Conservation (phyloP, 2,797 vertebrate genomes). For the Cossypha caffra region DNA sequence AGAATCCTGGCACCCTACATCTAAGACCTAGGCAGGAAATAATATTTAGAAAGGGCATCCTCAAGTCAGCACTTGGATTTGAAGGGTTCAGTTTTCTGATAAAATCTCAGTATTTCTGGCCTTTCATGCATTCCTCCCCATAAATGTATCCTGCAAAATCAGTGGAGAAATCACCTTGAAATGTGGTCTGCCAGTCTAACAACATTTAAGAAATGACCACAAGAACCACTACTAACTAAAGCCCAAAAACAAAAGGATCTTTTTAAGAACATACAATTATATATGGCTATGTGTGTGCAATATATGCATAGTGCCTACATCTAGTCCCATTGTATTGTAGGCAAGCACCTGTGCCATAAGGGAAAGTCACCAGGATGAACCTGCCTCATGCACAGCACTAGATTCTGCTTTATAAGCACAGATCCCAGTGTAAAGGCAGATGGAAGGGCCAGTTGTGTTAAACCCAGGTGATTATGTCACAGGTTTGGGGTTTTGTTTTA, state of each 20-base stretch:
- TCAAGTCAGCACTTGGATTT: background rate
- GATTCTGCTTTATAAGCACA: constrained; percentile 14
- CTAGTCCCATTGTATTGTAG: background rate
- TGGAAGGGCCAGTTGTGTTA: constrained; percentile 69
- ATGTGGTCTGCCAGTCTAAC: background rate
- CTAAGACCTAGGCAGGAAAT: background rate
- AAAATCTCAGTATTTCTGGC: background rate
- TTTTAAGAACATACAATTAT: background rate
- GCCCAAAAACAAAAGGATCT: background rate
- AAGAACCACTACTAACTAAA: background rate
- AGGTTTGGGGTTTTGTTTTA: constrained; percentile 37
- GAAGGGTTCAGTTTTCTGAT: background rate
- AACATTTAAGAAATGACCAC: background rate
- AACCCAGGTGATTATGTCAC: constrained; percentile 70
- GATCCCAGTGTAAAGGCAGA: constrained; percentile 65
- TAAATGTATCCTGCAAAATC: rapidly evolving
- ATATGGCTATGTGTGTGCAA: background rate
- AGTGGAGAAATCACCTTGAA: background rate
- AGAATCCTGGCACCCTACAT: background rate
- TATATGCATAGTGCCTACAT: background rate
- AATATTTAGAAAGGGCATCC: background rate
- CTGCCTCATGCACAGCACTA: background rate
- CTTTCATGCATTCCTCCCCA: background rate
- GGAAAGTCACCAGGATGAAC: background rate
- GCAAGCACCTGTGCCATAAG: background rate